These are phyloP conservation scores for Drosophila buzzatii DNA, from an alignment of 2,888 invertebrate species.

Conservation along the genomic window DNA sequence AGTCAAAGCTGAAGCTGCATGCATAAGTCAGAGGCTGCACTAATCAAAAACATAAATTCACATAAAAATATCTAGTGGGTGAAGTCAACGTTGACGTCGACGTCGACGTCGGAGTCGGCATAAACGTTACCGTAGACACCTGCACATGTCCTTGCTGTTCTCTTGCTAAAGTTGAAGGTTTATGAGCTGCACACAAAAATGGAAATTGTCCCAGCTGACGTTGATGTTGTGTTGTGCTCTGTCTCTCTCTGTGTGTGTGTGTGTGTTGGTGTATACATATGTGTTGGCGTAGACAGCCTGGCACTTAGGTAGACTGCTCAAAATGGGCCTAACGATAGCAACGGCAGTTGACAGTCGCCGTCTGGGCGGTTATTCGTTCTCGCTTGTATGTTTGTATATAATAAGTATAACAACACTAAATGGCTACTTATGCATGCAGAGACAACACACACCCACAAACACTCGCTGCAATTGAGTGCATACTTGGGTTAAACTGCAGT, in stretches of 20 bases:
- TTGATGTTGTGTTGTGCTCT: conserved; percentile 28
- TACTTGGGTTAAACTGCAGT: conserved; percentile 73
- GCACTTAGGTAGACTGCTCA: conserved; percentile 72
- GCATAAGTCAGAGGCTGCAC: conserved; percentile 73
- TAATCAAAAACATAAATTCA: conserved; percentile 81
- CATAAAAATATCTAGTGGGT: conserved; percentile 67
- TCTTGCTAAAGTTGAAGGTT: conserved; percentile 75
- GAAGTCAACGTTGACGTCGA: conserved; percentile 9
- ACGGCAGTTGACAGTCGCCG: conserved; percentile 62
- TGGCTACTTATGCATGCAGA: conserved; percentile 78
- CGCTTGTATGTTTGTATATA: conserved; percentile 44
- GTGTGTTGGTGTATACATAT: neutral
- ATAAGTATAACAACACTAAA: conserved; percentile 80
- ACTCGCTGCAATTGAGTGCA: conserved; percentile 73
- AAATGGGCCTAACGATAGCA: conserved; percentile 72
- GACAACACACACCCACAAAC: conserved; percentile 44
- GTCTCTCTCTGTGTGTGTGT: conserved; percentile 1
- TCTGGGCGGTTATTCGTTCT: conserved; percentile 25
- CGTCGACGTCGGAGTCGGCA: conserved; percentile 9
- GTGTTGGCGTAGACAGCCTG: conserved; percentile 52
- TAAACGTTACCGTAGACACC: conserved; percentile 58
- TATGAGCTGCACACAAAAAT: conserved; percentile 77
- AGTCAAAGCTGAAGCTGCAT: conserved; percentile 64
- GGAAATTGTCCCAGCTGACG: conserved; percentile 72
- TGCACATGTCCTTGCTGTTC: conserved; percentile 67